Evolutionary conservation across 2,888 invertebrate species (phyloP).

Genomic region (Lithophane leautieri): DNA sequence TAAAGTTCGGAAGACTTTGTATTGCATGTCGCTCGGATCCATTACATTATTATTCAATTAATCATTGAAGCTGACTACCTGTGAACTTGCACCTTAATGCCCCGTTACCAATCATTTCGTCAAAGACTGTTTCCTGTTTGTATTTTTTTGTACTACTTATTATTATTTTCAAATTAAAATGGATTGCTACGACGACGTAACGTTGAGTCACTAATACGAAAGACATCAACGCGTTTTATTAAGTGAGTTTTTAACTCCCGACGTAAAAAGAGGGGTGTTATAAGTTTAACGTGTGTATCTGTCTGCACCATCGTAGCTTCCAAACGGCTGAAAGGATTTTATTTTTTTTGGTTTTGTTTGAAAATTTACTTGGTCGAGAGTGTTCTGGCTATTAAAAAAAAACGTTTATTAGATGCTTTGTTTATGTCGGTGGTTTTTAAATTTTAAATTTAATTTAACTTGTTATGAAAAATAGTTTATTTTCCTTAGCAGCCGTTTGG

Average conservation of each 20-base stretch:
- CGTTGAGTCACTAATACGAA: slow-evolving; percentile 28
- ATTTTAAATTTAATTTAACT: too few species aligned
- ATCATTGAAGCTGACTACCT: slow-evolving; percentile 9
- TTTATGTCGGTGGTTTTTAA: too few species aligned
- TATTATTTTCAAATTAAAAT: neutral
- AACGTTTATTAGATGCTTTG: too few species aligned
- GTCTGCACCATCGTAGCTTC: too few species aligned
- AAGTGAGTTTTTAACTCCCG: too few species aligned
- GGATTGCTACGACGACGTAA: neutral
- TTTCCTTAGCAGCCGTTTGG: neutral
- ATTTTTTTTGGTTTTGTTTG: too few species aligned
- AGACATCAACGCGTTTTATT: slow-evolving; percentile 61
- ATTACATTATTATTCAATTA: slow-evolving; percentile 32
- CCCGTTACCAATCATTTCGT: slow-evolving; percentile 23
- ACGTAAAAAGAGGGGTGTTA: too few species aligned
- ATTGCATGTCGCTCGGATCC: neutral
- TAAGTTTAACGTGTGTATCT: too few species aligned
- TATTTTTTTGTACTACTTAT: slow-evolving; percentile 6
- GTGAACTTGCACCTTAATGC: slow-evolving; percentile 16
- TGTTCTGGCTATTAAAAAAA: too few species aligned
- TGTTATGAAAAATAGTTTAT: neutral
- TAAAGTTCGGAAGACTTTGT: neutral
- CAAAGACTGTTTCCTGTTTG: neutral
- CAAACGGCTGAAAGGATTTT: too few species aligned
- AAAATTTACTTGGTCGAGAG: too few species aligned